Percentiles rank a stretch among this genome's conserved stretches.
These are phyloP conservation scores for Nothobranchius kuhntae DNA, from an alignment of 2,113 vertebrate genomes.

Conservation along the genomic window DNA sequence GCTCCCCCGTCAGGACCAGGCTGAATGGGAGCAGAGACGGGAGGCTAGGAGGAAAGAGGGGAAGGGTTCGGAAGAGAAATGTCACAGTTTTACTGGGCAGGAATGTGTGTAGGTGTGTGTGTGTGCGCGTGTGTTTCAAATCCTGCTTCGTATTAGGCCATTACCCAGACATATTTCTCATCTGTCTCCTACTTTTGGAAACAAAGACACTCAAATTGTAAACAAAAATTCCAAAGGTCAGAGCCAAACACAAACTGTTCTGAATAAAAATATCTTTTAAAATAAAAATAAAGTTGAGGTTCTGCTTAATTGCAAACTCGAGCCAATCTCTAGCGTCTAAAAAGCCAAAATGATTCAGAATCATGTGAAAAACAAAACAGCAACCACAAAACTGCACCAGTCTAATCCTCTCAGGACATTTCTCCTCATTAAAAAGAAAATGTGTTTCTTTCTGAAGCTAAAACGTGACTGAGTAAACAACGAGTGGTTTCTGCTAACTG, in stretches of 20 bases:
- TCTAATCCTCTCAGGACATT: background rate
- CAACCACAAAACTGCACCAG: background rate
- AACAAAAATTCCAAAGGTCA: constrained; percentile 43
- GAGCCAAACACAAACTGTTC: background rate
- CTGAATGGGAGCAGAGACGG: constrained; percentile 32
- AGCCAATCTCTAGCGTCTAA: background rate
- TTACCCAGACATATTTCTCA: constrained; percentile 35
- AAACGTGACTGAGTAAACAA: background rate
- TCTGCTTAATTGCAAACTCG: no score
- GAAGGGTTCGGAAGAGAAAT: constrained; percentile 42
- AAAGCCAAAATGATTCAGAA: background rate
- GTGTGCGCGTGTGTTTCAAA: constrained; percentile 36
- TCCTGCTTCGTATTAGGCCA: constrained; percentile 32
- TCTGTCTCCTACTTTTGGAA: constrained; percentile 35
- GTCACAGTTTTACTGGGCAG: constrained; percentile 46
- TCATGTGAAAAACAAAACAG: background rate
- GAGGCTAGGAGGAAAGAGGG: constrained; percentile 9
- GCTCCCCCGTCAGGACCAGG: constrained; percentile 43
- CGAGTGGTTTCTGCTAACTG: background rate
- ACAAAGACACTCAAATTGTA: constrained; percentile 24
- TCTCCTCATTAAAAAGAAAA: background rate
- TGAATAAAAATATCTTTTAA: no score
- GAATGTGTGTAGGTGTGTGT: constrained; percentile 13
- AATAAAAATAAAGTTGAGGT: no score
- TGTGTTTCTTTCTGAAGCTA: background rate